Conservation (phyloP, 2,113 vertebrate species). For the Ailuropoda melanoleuca region DNA sequence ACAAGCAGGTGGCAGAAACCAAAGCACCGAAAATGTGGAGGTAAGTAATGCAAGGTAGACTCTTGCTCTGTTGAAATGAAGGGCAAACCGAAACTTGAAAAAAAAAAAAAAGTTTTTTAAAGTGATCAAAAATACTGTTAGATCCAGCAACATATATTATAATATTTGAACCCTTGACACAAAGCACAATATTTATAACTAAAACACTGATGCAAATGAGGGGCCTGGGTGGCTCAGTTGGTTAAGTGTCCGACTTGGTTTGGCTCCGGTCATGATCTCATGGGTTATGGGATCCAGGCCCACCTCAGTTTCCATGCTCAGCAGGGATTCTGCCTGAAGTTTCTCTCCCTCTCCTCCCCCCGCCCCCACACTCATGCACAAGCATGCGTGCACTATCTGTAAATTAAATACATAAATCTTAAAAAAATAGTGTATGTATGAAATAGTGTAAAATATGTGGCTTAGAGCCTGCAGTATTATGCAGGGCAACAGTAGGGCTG, state of each 20-base stretch:
- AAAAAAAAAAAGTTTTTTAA: background rate
- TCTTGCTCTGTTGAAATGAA: background rate
- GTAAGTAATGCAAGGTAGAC: background rate
- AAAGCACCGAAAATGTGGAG: background rate
- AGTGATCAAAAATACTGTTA: background rate
- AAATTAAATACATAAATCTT: background rate
- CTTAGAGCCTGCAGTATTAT: background rate
- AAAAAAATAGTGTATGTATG: background rate
- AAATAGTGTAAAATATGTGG: background rate
- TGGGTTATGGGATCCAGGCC: background rate
- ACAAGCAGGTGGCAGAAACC: background rate
- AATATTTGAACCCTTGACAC: background rate
- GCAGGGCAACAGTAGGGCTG: accelerated
- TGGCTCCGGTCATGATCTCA: background rate
- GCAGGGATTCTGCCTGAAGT: background rate
- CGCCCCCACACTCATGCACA: background rate
- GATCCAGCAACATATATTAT: background rate
- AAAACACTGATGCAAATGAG: background rate
- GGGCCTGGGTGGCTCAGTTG: background rate
- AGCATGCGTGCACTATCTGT: background rate
- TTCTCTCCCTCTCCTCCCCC: background rate
- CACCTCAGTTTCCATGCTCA: background rate
- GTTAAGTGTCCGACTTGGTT: background rate
- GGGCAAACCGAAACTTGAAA: background rate
- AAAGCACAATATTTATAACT: background rate